These are phyloP conservation scores for Entelurus aequoreus DNA, from an alignment of 2,113 vertebrate genomes.

Conservation along the genomic window DNA sequence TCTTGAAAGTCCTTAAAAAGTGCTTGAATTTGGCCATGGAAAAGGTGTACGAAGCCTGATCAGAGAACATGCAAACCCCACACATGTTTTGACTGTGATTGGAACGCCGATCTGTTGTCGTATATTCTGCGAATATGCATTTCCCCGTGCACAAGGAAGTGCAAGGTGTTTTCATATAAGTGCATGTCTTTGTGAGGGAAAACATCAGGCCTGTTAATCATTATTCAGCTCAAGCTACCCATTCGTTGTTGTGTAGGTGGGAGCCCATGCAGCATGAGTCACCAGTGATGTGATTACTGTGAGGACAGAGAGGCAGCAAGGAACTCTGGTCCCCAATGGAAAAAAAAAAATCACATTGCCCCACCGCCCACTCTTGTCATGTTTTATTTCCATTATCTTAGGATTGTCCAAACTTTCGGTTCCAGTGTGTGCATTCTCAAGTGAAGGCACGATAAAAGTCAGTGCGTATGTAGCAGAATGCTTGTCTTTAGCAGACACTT, in stretches of 20 bases:
- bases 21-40: no score
- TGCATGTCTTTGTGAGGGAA: not conserved
- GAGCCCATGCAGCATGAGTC: constrained; percentile 36
- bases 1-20: no score
- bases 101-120: no score
- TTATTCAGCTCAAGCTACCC: constrained; percentile 9
- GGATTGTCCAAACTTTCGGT: no score
- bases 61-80: no score
- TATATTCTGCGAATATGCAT: not conserved
- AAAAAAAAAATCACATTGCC: no score
- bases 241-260: constrained; percentile 13
- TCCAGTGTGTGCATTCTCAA: not conserved
- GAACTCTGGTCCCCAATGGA: no score
- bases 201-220: constrained; percentile 1
- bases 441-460: constrained; percentile 8
- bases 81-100: no score
- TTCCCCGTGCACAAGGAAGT: not conserved
- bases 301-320: no score
- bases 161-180: not conserved
- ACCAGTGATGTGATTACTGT: constrained; percentile 31
- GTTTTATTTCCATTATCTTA: no score
- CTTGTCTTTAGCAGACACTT: constrained; percentile 37
- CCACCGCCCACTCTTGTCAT: no score
- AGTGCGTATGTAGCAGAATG: constrained; percentile 30
- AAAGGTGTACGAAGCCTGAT: no score